Conservation (phyloP, 2,888 invertebrate genomes). For the Ornithoptera alexandrae region DNA sequence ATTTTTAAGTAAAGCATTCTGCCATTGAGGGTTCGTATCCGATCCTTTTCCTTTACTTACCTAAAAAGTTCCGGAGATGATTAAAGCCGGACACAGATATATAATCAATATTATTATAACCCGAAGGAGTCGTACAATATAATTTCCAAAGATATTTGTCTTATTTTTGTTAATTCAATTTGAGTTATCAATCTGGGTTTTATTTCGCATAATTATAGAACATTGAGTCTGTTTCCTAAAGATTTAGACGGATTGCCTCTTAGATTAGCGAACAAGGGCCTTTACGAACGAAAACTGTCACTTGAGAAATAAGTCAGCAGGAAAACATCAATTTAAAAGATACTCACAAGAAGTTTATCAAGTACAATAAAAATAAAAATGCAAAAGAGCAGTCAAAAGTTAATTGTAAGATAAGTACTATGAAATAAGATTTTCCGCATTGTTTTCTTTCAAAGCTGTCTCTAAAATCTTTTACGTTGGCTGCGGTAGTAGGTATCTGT, state of each 20-base stretch:
- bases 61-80: too few relatives aligned
- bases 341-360: slow-evolving; percentile 19
- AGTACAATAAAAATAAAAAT: slow-evolving; percentile 34
- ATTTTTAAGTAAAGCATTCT: too few relatives aligned
- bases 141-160: too few relatives aligned
- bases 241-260: slow-evolving; percentile 2
- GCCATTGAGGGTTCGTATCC: too few relatives aligned
- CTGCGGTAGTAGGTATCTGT: slow-evolving; percentile 51
- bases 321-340: slow-evolving; percentile 8
- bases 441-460: slow-evolving; percentile 56
- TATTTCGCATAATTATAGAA: not conserved
- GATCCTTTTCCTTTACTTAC: too few relatives aligned
- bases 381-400: slow-evolving; percentile 46
- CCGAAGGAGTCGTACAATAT: too few relatives aligned
- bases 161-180: not conserved
- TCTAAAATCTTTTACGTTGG: slow-evolving; percentile 66
- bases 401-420: slow-evolving; percentile 64
- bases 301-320: not conserved
- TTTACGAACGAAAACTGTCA: slow-evolving; percentile 1
- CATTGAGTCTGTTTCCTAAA: not conserved
- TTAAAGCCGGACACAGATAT: too few relatives aligned
- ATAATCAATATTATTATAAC: too few relatives aligned
- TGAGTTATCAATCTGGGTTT: not conserved
- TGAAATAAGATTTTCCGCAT: slow-evolving; percentile 53
- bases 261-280: not conserved